Evolutionary conservation across 2,113 vertebrate genomes (phyloP).

Genomic region (Atherinomorus stipes): DNA sequence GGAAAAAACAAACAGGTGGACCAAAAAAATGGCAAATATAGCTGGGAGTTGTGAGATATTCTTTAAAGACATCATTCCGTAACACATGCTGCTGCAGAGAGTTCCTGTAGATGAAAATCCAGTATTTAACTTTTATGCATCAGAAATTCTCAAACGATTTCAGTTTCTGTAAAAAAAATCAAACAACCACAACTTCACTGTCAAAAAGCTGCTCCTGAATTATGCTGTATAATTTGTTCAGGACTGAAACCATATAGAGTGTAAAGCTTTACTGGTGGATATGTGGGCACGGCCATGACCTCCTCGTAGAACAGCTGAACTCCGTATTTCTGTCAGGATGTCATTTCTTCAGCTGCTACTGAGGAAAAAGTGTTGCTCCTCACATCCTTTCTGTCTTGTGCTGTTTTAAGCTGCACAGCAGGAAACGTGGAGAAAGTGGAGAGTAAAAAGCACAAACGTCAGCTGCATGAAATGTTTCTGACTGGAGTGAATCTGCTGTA

Average conservation of each 20-base stretch:
- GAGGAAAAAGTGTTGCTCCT: neutral
- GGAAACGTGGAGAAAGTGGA: neutral
- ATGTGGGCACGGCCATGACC: too few species aligned
- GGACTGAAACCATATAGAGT: neutral
- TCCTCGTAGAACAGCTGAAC: neutral
- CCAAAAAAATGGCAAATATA: too few species aligned
- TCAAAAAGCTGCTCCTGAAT: neutral
- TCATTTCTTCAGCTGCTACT: neutral
- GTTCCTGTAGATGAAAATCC: too few species aligned
- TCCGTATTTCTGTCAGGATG: neutral
- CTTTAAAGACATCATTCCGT: too few species aligned
- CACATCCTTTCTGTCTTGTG: neutral
- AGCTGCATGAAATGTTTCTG: conserved; percentile 10
- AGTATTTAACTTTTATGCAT: too few species aligned
- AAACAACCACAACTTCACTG: neutral
- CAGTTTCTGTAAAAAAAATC: neutral
- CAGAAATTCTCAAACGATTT: too few species aligned
- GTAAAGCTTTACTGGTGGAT: too few species aligned
- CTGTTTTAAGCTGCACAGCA: conserved; percentile 1
- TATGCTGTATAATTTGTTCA: neutral
- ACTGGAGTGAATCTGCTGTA: neutral
- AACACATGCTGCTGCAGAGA: too few species aligned
- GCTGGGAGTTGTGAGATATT: too few species aligned
- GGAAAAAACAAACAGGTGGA: too few species aligned
- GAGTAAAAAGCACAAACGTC: neutral